Percentiles rank a stretch among this genome's conserved stretches.
Evolutionary conservation across 1,140 invertebrate species (phyloP).

Genomic region (Whitmania pigra): DNA sequence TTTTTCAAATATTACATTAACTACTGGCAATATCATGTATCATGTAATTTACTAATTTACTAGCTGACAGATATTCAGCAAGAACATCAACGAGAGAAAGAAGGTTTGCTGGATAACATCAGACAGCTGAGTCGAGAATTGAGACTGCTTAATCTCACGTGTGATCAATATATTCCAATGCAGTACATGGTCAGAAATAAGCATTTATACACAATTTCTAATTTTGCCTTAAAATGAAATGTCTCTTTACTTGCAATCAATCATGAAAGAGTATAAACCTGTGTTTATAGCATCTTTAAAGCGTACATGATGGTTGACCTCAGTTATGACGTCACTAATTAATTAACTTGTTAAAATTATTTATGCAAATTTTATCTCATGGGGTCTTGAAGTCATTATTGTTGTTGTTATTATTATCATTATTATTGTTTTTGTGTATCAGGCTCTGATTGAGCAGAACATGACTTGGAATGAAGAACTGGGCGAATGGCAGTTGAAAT

Average conservation of each 20-base stretch:
- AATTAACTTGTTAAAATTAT: too few relatives aligned
- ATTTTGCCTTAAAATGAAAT: too few relatives aligned
- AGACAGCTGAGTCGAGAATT: constrained; percentile 74
- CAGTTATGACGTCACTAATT: too few relatives aligned
- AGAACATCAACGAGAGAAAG: constrained; percentile 91
- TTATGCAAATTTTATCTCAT: too few relatives aligned
- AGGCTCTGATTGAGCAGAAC: constrained; percentile 80
- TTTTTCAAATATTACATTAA: neutral
- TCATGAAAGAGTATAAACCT: too few relatives aligned
- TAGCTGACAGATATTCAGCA: constrained; percentile 74
- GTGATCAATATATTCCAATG: constrained; percentile 76
- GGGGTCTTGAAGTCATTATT: too few relatives aligned
- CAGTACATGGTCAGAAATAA: constrained; percentile 57
- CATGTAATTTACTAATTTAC: constrained; percentile 53
- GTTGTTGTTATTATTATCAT: too few relatives aligned
- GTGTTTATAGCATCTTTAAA: too few relatives aligned
- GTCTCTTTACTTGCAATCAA: too few relatives aligned
- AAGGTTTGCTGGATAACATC: constrained; percentile 81
- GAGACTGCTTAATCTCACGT: constrained; percentile 69
- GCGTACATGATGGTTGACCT: too few relatives aligned
- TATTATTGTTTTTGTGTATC: constrained; percentile 24
- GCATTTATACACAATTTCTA: neutral
- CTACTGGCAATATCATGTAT: neutral
- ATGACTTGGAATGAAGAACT: constrained; percentile 95
- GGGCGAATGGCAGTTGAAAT: constrained; percentile 93